Base-by-base conservation (phyloP, 2,888 invertebrate species). In the Halocaridina rubra region DNA sequence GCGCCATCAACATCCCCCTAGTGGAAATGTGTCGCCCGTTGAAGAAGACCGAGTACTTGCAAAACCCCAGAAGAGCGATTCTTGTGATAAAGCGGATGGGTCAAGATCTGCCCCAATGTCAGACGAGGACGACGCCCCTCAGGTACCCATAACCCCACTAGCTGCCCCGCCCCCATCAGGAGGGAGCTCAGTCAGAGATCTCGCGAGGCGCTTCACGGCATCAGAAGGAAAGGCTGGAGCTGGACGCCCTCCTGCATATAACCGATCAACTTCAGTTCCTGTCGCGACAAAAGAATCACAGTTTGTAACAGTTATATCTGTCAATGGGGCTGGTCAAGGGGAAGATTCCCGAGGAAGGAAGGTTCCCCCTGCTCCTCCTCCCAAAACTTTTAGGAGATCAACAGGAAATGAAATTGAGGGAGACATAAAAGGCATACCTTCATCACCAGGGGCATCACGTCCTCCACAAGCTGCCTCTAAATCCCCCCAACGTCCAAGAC, bases 301-400 rank as follows among this genome's bases (percentile, higher is more conserved):
- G 27, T 89, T 89, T 69, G 88, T 89, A 22, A 89, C 89, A 3
- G 89, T 89, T n/a, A 89, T 89, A 46, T 79, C 86, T 39, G 88
- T 89, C 22, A 85, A 84, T n/a, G 86, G 87, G 29, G 80, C 81
- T 19, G 85, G 81, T 10, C 80, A 81, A 76, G 76, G 71, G 29
- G 88, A 79, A 39, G 84, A 80, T 27, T 61, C 76, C 30, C 81
- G 86, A 16, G 81, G 74, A 33, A 89, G 89, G 84, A 90, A 90
- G 87, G 89, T 90, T 39, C 90, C 90, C 61, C 92, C 92, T 67
- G 90, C 90, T 82, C 91, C 91, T 3, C 91, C 91, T 29, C 91
- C 91, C 16, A 91, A 91, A 85, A 89, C 88, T 75, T 90, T 90
- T 81, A 91, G 89, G 16, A 81, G 80, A 24, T 88, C 88, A 10